Evolutionary conservation across 2,888 invertebrate species (phyloP).

Genomic region (Andrena marginata): DNA sequence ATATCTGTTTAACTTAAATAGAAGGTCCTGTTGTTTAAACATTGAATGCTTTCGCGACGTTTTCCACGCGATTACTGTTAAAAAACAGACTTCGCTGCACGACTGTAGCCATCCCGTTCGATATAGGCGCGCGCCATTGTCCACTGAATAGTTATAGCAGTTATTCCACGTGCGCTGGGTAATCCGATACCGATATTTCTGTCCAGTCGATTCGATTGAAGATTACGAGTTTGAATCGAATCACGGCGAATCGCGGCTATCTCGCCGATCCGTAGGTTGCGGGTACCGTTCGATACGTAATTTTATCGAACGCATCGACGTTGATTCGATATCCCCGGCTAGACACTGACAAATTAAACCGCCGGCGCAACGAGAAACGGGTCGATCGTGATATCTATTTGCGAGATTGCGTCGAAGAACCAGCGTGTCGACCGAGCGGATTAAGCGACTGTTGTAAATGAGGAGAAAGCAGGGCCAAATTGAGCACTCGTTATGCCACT

Average conservation of each 20-base stretch:
- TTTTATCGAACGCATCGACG: conserved; percentile 35
- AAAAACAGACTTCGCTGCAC: conserved; percentile 1
- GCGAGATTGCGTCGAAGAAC: conserved; percentile 39
- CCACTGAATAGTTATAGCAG: conserved; percentile 50
- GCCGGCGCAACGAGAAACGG: conserved; percentile 13
- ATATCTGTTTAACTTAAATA: too few species aligned
- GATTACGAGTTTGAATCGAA: conserved; percentile 39
- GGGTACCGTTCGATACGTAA: conserved; percentile 37
- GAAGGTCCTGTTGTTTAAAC: background rate
- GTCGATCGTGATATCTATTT: conserved; percentile 44
- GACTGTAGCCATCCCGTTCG: background rate
- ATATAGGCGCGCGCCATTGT: conserved; percentile 4
- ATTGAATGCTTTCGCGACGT: background rate
- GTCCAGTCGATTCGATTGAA: conserved; percentile 43
- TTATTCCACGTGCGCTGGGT: conserved; percentile 32
- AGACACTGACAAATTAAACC: conserved; percentile 50
- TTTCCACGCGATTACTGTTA: conserved; percentile 21
- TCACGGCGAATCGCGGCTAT: conserved; percentile 3
- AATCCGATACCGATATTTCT: conserved; percentile 47
- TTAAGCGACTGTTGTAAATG: conserved; percentile 44
- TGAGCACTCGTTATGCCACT: conserved; percentile 40
- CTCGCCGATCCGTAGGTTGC: conserved; percentile 15
- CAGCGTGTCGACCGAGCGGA: conserved; percentile 38
- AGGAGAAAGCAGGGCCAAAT: conserved; percentile 52
- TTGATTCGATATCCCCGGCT: conserved; percentile 12